Conservation (phyloP, 1,140 invertebrate genomes). For the Papilio polytes region DNA sequence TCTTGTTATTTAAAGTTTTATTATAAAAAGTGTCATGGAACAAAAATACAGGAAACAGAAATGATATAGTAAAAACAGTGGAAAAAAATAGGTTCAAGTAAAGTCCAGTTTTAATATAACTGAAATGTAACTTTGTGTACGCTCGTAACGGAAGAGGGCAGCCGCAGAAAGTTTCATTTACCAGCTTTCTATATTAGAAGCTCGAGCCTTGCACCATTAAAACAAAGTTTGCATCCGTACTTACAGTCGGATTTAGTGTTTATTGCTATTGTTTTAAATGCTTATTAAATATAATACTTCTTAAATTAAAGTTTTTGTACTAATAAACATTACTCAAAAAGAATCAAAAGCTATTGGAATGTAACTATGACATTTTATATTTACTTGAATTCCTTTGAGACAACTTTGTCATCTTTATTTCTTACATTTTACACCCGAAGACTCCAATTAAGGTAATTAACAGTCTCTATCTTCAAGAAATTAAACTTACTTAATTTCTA, state of each 20-base stretch:
- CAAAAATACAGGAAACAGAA: no score
- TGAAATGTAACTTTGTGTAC: slow-evolving; percentile 11
- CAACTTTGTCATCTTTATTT: neutral
- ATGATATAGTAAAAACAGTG: neutral
- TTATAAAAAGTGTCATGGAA: no score
- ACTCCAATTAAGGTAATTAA: slow-evolving; percentile 3
- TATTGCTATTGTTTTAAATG: slow-evolving; percentile 1
- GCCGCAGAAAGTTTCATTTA: slow-evolving; percentile 18
- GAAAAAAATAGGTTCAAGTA: neutral
- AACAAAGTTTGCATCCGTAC: neutral
- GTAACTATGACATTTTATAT: neutral
- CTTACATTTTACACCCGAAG: neutral
- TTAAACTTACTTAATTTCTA: neutral
- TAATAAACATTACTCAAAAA: neutral
- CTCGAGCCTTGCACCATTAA: neutral
- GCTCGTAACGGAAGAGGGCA: slow-evolving; percentile 1
- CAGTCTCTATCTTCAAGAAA: neutral
- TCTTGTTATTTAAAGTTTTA: neutral
- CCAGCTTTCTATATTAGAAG: slow-evolving; percentile 15
- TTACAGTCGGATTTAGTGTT: neutral
- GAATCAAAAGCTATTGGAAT: neutral
- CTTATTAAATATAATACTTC: neutral
- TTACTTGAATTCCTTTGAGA: neutral
- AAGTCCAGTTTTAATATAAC: neutral
- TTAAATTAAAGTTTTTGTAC: neutral